These are phyloP conservation scores for Donacobius atricapilla DNA, from an alignment of 2,113 vertebrate genomes.

Conservation along the genomic window DNA sequence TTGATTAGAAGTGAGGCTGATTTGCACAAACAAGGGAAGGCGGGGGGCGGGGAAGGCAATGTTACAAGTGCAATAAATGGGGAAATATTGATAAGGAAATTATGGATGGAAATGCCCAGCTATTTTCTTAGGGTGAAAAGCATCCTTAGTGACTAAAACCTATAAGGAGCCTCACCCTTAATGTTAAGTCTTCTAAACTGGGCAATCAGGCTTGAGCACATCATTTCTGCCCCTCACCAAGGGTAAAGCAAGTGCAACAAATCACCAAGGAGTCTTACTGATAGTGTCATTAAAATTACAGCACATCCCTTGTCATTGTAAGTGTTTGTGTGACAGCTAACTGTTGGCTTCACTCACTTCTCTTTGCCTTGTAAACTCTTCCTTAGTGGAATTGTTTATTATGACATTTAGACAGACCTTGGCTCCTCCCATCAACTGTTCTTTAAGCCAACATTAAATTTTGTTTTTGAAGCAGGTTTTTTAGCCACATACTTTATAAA, in stretches of 20 bases:
- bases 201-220: background rate
- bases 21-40: background rate
- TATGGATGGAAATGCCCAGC: background rate
- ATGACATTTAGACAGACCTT: background rate
- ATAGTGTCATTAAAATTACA: background rate
- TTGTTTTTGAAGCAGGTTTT: background rate
- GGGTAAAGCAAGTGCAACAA: background rate
- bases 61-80: background rate
- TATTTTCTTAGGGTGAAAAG: background rate
- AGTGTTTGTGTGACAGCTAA: background rate
- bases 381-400: background rate
- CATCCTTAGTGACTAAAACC: background rate
- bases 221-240: background rate
- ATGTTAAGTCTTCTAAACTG: background rate
- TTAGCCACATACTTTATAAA: background rate
- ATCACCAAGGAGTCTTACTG: background rate
- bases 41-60: rapidly evolving
- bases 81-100: background rate
- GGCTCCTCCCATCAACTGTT: background rate
- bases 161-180: background rate
- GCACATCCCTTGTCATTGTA: background rate
- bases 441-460: background rate
- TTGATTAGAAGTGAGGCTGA: background rate
- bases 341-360: background rate
- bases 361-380: background rate